A percentile compares a stretch with the other conserved stretches of the same genome.
Conservation (phyloP, 2,888 invertebrate genomes). For the Odiellus spinosus region DNA sequence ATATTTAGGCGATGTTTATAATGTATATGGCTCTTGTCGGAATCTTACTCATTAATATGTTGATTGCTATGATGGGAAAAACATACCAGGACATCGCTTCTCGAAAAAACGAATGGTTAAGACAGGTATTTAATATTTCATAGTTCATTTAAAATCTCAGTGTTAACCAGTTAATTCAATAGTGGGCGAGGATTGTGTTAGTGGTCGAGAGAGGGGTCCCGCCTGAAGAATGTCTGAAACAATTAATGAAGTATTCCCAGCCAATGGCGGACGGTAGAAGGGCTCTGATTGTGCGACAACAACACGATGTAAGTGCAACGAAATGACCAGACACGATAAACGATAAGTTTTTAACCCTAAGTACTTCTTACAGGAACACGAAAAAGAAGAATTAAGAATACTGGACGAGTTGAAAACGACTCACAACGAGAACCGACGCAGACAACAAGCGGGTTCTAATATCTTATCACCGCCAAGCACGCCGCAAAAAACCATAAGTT, state of each 20-base stretch:
- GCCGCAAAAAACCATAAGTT: not conserved
- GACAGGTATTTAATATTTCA: conserved; percentile 43
- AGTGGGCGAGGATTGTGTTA: conserved; percentile 95
- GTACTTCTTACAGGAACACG: conserved; percentile 9
- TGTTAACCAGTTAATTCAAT: too few species aligned
- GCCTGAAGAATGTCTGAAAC: conserved; percentile 65
- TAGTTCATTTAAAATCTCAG: too few species aligned
- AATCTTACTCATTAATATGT: conserved; percentile 85
- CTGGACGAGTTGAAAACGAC: conserved; percentile 14
- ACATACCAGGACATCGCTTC: conserved; percentile 96
- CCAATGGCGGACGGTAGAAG: conserved; percentile 38
- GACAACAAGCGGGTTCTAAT: conserved; percentile 5
- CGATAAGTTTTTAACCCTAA: too few species aligned
- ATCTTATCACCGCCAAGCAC: not conserved
- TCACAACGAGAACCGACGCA: conserved; percentile 9
- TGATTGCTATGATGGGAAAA: conserved; percentile 99
- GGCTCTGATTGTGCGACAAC: conserved; percentile 12
- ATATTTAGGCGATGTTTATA: conserved; percentile 64
- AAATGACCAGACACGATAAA: too few species aligned
- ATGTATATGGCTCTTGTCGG: conserved; percentile 94
- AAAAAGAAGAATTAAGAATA: conserved; percentile 14
- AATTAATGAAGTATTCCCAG: conserved; percentile 80
- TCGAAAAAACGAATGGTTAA: conserved; percentile 93
- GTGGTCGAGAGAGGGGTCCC: conserved; percentile 94
- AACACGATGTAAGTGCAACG: conserved; percentile 10